Evolutionary conservation across 2,797 vertebrate genomes (phyloP).

Genomic region (Labeo calbasu): DNA sequence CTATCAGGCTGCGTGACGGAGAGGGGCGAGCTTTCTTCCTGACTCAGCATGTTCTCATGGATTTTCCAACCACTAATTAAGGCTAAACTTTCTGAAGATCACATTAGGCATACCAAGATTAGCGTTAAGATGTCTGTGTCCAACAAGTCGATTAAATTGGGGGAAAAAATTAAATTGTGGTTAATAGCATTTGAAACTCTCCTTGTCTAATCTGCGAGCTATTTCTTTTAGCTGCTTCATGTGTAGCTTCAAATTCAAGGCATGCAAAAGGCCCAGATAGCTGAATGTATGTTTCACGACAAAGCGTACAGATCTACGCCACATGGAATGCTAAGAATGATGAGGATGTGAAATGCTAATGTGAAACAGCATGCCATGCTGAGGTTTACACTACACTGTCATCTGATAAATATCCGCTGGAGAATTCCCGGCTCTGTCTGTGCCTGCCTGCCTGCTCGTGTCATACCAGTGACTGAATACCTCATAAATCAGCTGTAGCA

Average conservation of each 20-base stretch:
- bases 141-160: slow-evolving; percentile 70
- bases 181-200: slow-evolving; percentile 70
- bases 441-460: slow-evolving; percentile 34
- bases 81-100: slow-evolving; percentile 51
- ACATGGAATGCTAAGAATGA: slow-evolving; percentile 30
- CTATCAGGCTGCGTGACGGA: slow-evolving; percentile 21
- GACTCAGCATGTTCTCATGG: slow-evolving; percentile 38
- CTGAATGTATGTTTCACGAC: slow-evolving; percentile 9
- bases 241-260: slow-evolving; percentile 19
- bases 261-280: background rate
- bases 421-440: slow-evolving; percentile 40
- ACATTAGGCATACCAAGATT: slow-evolving; percentile 53
- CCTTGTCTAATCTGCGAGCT: slow-evolving; percentile 32
- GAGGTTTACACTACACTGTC: slow-evolving; percentile 32
- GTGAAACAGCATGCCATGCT: slow-evolving; percentile 20
- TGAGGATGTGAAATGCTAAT: slow-evolving; percentile 27
- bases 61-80: slow-evolving; percentile 53
- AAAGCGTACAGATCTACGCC: background rate
- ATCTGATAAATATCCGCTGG: slow-evolving; percentile 30
- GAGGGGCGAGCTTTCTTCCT: slow-evolving; percentile 35
- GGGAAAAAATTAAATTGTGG: slow-evolving; percentile 38
- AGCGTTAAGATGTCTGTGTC: slow-evolving; percentile 61
- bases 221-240: background rate
- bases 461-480: slow-evolving; percentile 42
- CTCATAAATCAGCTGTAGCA: slow-evolving; percentile 23